A percentile compares a stretch with the other conserved stretches of the same genome.
phyloP scores from a whole-genome alignment of 2,888 invertebrate genomes.

The Epistrophe grossulariae region DNA sequence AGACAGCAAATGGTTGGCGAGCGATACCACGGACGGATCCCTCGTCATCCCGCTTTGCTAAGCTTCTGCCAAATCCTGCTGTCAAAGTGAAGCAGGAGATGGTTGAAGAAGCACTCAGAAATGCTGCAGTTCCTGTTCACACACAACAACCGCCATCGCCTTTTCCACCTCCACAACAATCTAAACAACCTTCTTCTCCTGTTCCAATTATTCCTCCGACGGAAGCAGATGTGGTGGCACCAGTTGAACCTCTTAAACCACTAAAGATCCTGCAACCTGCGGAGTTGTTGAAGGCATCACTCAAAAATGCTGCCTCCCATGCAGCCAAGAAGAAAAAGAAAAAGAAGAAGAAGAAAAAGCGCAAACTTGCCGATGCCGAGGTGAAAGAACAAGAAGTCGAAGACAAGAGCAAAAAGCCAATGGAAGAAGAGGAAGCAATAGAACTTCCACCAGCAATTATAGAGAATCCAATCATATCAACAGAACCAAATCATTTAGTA shows the following conservation, averaged over 20 bases:
- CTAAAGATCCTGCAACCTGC: slow-evolving; percentile 56
- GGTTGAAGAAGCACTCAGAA: slow-evolving; percentile 69
- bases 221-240: slow-evolving; percentile 72
- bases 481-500: slow-evolving; percentile 77
- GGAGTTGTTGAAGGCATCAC: slow-evolving; percentile 16
- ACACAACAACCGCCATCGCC: slow-evolving; percentile 34
- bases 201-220: slow-evolving; percentile 40
- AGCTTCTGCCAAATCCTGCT: slow-evolving; percentile 83
- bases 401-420: slow-evolving; percentile 41
- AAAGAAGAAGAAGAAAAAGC: slow-evolving; percentile 77
- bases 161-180: slow-evolving; percentile 54
- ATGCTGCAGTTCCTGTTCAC: slow-evolving; percentile 32
- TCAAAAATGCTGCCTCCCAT: slow-evolving; percentile 29
- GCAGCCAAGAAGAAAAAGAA: slow-evolving; percentile 77
- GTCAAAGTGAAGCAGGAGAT: slow-evolving; percentile 82
- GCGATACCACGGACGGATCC: slow-evolving; percentile 91
- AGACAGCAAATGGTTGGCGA: slow-evolving; percentile 92
- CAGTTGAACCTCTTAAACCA: slow-evolving; percentile 56
- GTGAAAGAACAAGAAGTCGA: slow-evolving; percentile 59
- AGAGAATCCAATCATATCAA: slow-evolving; percentile 73
- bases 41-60: slow-evolving; percentile 81
- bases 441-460: slow-evolving; percentile 24
- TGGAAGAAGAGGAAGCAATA: slow-evolving; percentile 6
- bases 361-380: slow-evolving; percentile 79
- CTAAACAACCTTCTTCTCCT: slow-evolving; percentile 44